Conservation (phyloP, 2,888 invertebrate species). For the Dicyrtoma fusca region DNA sequence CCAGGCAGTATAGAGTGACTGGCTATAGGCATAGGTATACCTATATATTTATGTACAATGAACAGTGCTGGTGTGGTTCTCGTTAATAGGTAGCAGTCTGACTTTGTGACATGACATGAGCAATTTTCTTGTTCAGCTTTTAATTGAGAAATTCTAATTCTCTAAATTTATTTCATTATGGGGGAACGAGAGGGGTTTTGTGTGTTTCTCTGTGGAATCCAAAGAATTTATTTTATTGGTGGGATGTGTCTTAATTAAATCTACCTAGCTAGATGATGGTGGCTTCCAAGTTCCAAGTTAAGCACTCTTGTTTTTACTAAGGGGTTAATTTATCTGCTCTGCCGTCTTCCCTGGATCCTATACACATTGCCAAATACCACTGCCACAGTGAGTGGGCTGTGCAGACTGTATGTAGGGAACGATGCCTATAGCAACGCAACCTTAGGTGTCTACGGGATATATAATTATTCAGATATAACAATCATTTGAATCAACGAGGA, state of each 20-base stretch:
- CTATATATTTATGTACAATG: too few relatives aligned
- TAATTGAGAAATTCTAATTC: slow-evolving; percentile 20
- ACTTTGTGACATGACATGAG: slow-evolving; percentile 7
- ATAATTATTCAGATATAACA: too few relatives aligned
- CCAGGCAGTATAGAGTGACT: too few relatives aligned
- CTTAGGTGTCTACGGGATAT: too few relatives aligned
- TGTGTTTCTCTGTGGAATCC: slow-evolving; percentile 22
- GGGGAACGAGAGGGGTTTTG: neutral
- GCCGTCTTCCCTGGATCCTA: neutral
- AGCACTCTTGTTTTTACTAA: neutral
- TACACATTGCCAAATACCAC: neutral
- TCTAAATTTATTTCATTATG: slow-evolving; percentile 23
- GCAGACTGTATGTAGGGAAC: too few relatives aligned
- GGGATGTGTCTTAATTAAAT: slow-evolving; percentile 21
- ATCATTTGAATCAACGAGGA: too few relatives aligned
- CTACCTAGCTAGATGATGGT: neutral
- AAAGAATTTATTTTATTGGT: slow-evolving; percentile 8
- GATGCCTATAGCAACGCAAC: too few relatives aligned
- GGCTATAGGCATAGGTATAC: too few relatives aligned
- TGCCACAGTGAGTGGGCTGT: too few relatives aligned
- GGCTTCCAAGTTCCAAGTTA: neutral
- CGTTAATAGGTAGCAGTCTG: too few relatives aligned
- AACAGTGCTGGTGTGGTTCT: too few relatives aligned
- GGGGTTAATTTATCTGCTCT: neutral
- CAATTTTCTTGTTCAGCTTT: slow-evolving; percentile 14